Evolutionary conservation across 2,797 vertebrate genomes (phyloP), one percentile per base, ranked within the genome.

Genomic region (Peromyscus aztecus): DNA sequence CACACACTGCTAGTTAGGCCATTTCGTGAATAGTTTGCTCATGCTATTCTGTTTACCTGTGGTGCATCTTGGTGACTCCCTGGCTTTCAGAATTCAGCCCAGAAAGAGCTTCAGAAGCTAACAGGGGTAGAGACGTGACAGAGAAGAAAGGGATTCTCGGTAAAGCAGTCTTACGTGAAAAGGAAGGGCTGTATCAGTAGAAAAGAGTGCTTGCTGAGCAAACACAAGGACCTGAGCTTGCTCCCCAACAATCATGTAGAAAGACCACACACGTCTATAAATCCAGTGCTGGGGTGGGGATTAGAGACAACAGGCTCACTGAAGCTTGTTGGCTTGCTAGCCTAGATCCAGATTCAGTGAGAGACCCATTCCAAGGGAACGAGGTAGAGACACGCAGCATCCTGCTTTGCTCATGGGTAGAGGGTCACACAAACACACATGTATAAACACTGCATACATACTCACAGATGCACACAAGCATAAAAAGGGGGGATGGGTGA

Each of bases 81-180:
- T 85, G n/a, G 77, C 52, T 76, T 91, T 85, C 31, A 57, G 61
- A 63, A 37, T 78, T 83, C 61, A 90, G 27, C 23, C 80, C 31
- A 52, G 34, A 82, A 16, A 67, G n/a, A 73, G 23, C 40, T 90
- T 37, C 23, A 69, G 59, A 91, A 4, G n/a, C 49, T 65, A 91
- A 83, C 19, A 59, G 67, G 77, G 19, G 1, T 31, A 27, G 27
- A 80, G 57, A 23, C 14, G 8, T 76, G 43, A 49, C 9, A 71
- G 23, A 67, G 78, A 82, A n/a, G 37, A n/a, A 40, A 82, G n/a
- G 43, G 34, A 46, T 6, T 73, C 71, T 73, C 52, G 19, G 10
- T 65, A 57, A 71, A 93, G 29, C 6, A 59, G 9, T 23, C 40
- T 78, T 1, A 59, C 61, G 67, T 55, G 23, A 55, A 85, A 57